Conservation (phyloP, 2,797 vertebrate genomes). For the Austrolebias charrua region DNA sequence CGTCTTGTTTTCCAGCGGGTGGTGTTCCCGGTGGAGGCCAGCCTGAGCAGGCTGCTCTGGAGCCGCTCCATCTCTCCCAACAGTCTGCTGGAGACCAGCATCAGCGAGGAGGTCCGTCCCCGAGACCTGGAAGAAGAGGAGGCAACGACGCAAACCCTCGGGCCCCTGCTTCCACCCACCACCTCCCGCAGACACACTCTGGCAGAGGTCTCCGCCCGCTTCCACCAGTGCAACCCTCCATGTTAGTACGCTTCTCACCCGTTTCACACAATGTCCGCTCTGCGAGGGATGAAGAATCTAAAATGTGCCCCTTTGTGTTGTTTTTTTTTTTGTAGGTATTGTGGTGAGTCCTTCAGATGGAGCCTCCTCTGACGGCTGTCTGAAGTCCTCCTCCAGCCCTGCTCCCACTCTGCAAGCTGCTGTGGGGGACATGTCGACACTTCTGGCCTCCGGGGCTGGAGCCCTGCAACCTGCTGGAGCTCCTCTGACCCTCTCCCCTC, state of each 20-base stretch:
- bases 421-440: constrained; percentile 76
- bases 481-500: constrained; percentile 84
- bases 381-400: constrained; percentile 85
- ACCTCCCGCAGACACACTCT: constrained; percentile 91
- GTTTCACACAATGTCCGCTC: background rate
- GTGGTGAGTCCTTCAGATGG: constrained; percentile 88
- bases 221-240: constrained; percentile 86
- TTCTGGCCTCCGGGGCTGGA: constrained; percentile 70
- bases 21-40: constrained; percentile 87
- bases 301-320: constrained; percentile 15
- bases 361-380: constrained; percentile 92
- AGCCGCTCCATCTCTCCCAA: constrained; percentile 90
- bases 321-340: constrained; percentile 84
- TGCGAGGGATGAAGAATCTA: background rate
- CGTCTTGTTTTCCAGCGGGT: constrained; percentile 70
- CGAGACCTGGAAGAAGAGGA: constrained; percentile 86
- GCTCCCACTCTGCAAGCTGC: constrained; percentile 65
- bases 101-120: constrained; percentile 89
- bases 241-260: constrained; percentile 77
- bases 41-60: constrained; percentile 84
- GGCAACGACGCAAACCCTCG: constrained; percentile 71
- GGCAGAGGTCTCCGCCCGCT: constrained; percentile 89
- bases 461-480: constrained; percentile 75
- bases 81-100: constrained; percentile 90
- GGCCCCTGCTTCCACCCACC: constrained; percentile 76